Evolutionary conservation across 1,140 invertebrate genomes (phyloP).

Genomic region (Leptestheria dahalacensis): DNA sequence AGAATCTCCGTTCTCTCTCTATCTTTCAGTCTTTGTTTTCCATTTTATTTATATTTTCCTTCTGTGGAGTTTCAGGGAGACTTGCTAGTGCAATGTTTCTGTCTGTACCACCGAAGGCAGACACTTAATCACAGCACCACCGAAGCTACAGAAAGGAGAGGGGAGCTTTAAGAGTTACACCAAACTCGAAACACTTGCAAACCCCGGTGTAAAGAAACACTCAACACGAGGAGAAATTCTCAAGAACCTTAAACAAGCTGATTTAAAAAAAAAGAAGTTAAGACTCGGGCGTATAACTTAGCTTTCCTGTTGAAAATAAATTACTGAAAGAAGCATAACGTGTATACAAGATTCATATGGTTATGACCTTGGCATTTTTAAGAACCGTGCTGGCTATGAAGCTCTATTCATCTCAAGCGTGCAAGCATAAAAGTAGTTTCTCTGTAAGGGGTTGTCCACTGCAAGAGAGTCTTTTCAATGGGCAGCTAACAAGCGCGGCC

Average conservation of each 20-base stretch:
- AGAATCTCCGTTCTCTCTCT: background rate
- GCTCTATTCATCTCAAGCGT: background rate
- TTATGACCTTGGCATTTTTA: too few relatives aligned
- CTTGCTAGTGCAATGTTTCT: background rate
- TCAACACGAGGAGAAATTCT: too few relatives aligned
- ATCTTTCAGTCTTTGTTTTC: background rate
- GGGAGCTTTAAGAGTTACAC: background rate
- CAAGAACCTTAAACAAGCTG: too few relatives aligned
- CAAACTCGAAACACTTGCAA: background rate
- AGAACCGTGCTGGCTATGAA: too few relatives aligned
- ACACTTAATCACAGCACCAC: background rate
- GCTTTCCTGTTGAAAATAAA: too few relatives aligned
- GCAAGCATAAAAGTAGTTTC: background rate
- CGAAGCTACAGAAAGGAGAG: background rate
- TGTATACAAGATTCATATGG: too few relatives aligned
- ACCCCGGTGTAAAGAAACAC: too few relatives aligned
- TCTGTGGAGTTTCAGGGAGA: background rate
- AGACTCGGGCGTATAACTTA: too few relatives aligned
- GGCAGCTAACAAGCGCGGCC: background rate
- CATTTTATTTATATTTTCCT: background rate
- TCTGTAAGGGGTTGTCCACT: background rate
- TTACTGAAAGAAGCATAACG: too few relatives aligned
- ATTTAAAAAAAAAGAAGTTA: too few relatives aligned
- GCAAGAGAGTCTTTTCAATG: background rate
- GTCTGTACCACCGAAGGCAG: background rate